Evolutionary conservation across 2,888 invertebrate species (phyloP).

Genomic region (Galerucella pusilla): DNA sequence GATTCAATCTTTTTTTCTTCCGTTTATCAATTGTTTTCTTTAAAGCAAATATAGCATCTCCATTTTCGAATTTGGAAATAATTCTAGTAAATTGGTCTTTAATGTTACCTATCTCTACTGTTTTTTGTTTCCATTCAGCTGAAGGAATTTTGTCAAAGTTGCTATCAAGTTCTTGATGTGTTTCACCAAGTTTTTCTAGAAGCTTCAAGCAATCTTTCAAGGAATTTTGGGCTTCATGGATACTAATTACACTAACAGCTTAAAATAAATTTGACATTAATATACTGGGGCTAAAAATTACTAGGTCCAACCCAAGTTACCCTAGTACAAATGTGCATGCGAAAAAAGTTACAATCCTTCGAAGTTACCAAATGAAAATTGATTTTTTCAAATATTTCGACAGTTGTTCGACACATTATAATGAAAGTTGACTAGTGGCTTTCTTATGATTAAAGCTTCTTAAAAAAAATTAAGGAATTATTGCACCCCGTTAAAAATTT

Average conservation of each 20-base stretch:
- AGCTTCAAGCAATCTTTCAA: conserved; percentile 57
- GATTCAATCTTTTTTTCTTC: conserved; percentile 64
- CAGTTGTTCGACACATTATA: no score
- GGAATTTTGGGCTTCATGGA: conserved; percentile 60
- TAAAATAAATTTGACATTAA: conserved; percentile 10
- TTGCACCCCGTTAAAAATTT: no score
- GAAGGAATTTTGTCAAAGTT: conserved; percentile 66
- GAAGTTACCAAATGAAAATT: no score
- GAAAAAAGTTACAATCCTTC: no score
- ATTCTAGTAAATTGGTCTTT: conserved; percentile 66
- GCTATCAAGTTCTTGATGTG: conserved; percentile 65
- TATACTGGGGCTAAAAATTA: no score
- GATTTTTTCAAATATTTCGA: no score
- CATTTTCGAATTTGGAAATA: conserved; percentile 63
- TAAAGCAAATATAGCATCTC: conserved; percentile 63
- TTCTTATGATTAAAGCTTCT: no score
- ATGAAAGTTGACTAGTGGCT: no score
- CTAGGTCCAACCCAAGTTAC: no score
- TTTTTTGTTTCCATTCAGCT: conserved; percentile 68
- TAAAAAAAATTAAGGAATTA: no score
- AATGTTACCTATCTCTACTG: conserved; percentile 66
- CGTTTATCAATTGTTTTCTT: conserved; percentile 66
- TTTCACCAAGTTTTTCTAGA: conserved; percentile 60
- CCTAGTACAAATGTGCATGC: no score
- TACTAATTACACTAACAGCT: conserved; percentile 53